Base-by-base conservation (phyloP, 2,888 invertebrate species). In the Ashinkailepas kermadecensis region DNA sequence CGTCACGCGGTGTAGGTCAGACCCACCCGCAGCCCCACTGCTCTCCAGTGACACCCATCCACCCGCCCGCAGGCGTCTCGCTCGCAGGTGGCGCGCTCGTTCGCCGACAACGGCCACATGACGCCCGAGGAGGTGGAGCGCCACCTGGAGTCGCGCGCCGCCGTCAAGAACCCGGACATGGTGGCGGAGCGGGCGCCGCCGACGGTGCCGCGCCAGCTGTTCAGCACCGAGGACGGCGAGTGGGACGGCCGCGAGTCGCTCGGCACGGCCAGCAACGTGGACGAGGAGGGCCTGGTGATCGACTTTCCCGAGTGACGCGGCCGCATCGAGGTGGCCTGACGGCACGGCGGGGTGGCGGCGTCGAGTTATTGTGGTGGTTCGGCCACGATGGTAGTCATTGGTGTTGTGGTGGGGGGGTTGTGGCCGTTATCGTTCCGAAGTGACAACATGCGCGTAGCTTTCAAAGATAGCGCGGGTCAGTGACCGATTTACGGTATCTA, bases 201-300 rank as follows among this genome's bases (percentile, higher is more conserved):
- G 0, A 95, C 95, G 18, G 94, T 96, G 58, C 96, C 96, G 9
- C 94, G 93, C 70, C 96, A 96, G 88, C 95, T 96, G 93, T 96
- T 97, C 86, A 96, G 95, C 88, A 96, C 96, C 88, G 96, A 96
- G 86, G 78, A 57, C 13, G 58, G n/a, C 78, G 78, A 58, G 13
- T 78, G 56, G 78, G 78, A 58, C 54, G 57, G 23, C n/a, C 57
- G 58, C 23, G 74, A 74, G 74, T 74, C 74, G 54, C 39, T 25
- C 54, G 74, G 12, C 54, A 74, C 74, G 8, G 74, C 74, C 74
- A 74, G 74, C 54, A 74, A 74, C 54, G 74, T 74, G 6, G 78
- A 78, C 58, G 78, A 78, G 57, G 57, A 57, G 57, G 58, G 57
- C 0, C 78, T 78, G 12, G 78, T 78, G 58, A 78, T 78, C 23